phyloP scores from a whole-genome alignment of 2,888 invertebrate species.

The Ichneumon xanthorius region DNA sequence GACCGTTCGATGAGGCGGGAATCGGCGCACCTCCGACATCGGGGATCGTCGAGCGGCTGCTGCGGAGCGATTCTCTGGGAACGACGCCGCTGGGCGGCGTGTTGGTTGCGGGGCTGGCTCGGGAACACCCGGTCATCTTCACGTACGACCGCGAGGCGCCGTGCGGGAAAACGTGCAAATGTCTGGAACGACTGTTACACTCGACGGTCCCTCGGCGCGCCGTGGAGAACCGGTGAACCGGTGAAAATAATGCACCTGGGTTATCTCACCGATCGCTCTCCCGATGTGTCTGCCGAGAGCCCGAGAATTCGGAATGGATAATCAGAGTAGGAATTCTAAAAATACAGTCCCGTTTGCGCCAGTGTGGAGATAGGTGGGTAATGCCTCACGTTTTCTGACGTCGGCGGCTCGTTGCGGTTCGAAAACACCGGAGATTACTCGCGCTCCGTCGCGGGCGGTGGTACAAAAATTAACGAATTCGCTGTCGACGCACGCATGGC shows the following conservation, averaged over 20 bases:
- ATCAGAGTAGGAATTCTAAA: constrained; percentile 54
- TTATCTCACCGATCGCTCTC: constrained; percentile 52
- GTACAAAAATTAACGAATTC: constrained; percentile 71
- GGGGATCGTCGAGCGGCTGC: constrained; percentile 38
- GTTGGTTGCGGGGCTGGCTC: constrained; percentile 27
- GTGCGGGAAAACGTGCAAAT: constrained; percentile 15
- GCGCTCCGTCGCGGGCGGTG: constrained; percentile 15
- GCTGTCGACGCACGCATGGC: constrained; percentile 59
- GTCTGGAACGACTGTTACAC: neutral
- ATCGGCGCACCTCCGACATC: constrained; percentile 65
- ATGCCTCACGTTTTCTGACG: constrained; percentile 52
- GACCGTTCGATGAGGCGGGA: neutral
- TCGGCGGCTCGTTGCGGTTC: constrained; percentile 8
- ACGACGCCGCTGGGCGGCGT: constrained; percentile 17
- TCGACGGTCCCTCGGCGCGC: no score
- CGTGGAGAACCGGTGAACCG: neutral
- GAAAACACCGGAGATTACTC: constrained; percentile 25
- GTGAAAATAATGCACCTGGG: constrained; percentile 51
- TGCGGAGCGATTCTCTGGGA: neutral
- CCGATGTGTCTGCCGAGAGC: constrained; percentile 64
- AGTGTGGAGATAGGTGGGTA: constrained; percentile 52
- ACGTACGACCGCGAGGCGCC: constrained; percentile 2
- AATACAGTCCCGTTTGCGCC: constrained; percentile 57
- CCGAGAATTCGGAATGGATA: constrained; percentile 50
- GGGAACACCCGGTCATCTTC: constrained; percentile 9